Evolutionary conservation across 2,113 vertebrate genomes (phyloP).

Genomic region (Mirounga angustirostris): DNA sequence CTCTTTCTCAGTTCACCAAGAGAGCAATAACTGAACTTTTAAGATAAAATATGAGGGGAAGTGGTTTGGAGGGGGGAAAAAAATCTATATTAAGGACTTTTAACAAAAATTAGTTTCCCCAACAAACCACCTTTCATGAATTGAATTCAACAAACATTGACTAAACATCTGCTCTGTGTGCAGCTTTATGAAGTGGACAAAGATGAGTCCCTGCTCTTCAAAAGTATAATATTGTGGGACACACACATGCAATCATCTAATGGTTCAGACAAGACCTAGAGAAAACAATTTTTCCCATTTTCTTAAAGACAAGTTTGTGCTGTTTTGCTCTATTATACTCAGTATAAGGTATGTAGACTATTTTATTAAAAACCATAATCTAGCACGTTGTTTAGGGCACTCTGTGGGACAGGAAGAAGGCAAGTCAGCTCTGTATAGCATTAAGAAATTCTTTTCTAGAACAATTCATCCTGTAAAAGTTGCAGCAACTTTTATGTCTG

Average conservation of each 20-base stretch:
- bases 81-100: not conserved
- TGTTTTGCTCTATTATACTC: not conserved
- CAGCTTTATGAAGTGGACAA: not conserved
- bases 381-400: not conserved
- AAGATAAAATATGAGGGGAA: constrained; percentile 48
- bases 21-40: not conserved
- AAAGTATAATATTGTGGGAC: not conserved
- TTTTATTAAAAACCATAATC: constrained; percentile 57
- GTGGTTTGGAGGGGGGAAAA: not conserved
- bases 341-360: not conserved
- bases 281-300: constrained; percentile 42
- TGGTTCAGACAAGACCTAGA: not conserved
- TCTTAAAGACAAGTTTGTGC: not conserved
- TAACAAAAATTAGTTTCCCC: constrained; percentile 26
- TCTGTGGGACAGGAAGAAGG: not conserved
- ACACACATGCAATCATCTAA: not conserved
- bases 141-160: constrained; percentile 41
- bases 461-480: not conserved
- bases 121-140: not conserved
- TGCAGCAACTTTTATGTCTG: not conserved
- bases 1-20: not conserved
- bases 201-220: not conserved
- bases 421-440: not conserved
- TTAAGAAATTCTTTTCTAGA: not conserved
- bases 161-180: not conserved